Percentiles rank a stretch among this genome's conserved stretches.
phyloP scores from a whole-genome alignment of 2,797 vertebrate genomes.

The Amazonetta brasiliensis region DNA sequence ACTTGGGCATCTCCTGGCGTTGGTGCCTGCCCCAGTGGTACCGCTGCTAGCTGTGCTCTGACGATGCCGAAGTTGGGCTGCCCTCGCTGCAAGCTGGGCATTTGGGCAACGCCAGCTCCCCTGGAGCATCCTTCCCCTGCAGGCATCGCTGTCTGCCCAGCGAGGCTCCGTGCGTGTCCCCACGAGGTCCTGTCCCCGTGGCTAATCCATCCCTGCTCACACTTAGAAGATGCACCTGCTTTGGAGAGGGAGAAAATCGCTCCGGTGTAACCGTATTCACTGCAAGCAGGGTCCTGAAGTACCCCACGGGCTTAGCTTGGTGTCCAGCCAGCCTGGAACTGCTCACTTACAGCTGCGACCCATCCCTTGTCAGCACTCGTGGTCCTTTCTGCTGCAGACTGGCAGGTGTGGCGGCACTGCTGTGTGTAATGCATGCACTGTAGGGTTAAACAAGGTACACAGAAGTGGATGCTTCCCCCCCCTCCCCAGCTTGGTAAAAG shows the following conservation, averaged over 20 bases:
- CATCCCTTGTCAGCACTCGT: background rate
- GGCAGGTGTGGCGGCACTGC: background rate
- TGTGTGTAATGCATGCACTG: background rate
- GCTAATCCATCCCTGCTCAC: background rate
- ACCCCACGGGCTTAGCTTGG: background rate
- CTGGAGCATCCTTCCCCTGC: background rate
- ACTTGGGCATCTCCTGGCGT: accelerated
- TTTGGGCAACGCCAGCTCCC: background rate
- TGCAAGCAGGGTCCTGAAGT: background rate
- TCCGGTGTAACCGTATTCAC: background rate
- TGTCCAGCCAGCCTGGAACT: accelerated
- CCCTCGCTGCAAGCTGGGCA: accelerated
- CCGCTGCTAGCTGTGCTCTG: too few relatives aligned
- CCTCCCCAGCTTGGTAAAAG: background rate
- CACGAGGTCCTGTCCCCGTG: background rate
- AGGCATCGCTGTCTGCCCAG: background rate
- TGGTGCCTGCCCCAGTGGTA: background rate
- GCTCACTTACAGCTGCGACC: accelerated
- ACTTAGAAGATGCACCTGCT: background rate
- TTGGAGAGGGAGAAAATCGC: background rate
- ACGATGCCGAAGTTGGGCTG: background rate
- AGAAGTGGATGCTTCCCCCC: background rate
- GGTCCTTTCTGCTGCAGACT: background rate
- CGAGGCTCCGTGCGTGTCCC: accelerated
- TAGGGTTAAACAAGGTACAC: background rate